Percentiles rank a stretch among this genome's conserved stretches.
Conservation (phyloP, 2,888 invertebrate genomes). For the Vesta saturnalis region DNA sequence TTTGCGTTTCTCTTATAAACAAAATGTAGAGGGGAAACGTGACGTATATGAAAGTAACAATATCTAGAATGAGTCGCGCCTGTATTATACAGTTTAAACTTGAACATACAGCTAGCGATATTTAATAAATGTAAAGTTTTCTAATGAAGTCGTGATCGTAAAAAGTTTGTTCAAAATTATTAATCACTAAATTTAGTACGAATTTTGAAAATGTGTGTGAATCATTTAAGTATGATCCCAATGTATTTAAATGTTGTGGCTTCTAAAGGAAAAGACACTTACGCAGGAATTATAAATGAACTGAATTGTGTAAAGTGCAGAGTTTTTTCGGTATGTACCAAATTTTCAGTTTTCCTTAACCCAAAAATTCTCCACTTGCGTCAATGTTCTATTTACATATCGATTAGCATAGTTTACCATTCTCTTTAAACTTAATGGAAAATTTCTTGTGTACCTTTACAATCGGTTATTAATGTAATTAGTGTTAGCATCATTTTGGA, state of each 20-base stretch:
- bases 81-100: constrained; percentile 5
- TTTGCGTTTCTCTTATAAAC: constrained; percentile 11
- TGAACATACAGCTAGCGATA: constrained; percentile 9
- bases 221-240: constrained; percentile 60
- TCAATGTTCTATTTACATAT: constrained; percentile 1
- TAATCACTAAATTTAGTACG: not conserved
- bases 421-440: constrained; percentile 8
- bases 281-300: constrained; percentile 60
- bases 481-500: constrained; percentile 12
- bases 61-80: constrained; percentile 9
- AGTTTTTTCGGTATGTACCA: constrained; percentile 56
- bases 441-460: constrained; percentile 15
- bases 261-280: constrained; percentile 59
- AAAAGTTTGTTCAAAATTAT: not conserved
- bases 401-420: constrained; percentile 10
- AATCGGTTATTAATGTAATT: constrained; percentile 9
- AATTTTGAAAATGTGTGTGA: constrained; percentile 58
- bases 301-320: constrained; percentile 58
- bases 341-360: constrained; percentile 6
- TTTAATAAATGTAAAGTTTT: not conserved
- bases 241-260: constrained; percentile 60
- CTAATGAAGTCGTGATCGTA: not conserved
- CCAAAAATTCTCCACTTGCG: not conserved
- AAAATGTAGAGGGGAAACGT: constrained; percentile 23
- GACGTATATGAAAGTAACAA: constrained; percentile 14